Percentiles rank a stretch among this genome's conserved stretches.
Conservation (phyloP, 2,888 invertebrate genomes). For the Beris chalybata region DNA sequence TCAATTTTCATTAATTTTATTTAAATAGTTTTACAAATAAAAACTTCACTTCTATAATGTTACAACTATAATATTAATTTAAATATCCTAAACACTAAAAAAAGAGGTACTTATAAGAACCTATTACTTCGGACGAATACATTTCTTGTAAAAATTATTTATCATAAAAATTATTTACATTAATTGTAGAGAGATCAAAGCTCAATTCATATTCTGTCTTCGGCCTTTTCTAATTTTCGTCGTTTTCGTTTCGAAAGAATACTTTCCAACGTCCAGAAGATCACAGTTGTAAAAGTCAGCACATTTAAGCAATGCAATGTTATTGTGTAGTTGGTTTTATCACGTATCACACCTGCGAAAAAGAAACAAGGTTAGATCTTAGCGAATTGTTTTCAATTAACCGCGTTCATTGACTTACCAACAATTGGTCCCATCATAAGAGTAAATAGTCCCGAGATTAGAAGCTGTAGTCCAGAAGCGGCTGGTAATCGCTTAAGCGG, state of each 20-base stretch:
- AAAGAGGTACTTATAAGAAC: not conserved
- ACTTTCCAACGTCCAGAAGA: slow-evolving; percentile 65
- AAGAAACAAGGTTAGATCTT: not conserved
- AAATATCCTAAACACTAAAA: slow-evolving; percentile 2
- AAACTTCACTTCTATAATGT: not conserved
- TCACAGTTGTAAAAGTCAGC: slow-evolving; percentile 65
- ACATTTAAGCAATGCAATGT: slow-evolving; percentile 68
- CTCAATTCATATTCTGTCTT: not conserved
- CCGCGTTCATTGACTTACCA: slow-evolving; percentile 57
- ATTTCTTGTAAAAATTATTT: too few species aligned
- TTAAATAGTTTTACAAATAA: not conserved
- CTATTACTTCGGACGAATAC: too few species aligned
- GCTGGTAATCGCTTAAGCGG: slow-evolving; percentile 70
- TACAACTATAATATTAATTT: not conserved
- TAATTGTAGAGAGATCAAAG: not conserved
- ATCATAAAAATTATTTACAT: not conserved
- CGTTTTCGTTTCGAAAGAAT: slow-evolving; percentile 3
- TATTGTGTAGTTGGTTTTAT: slow-evolving; percentile 63
- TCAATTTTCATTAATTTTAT: too few species aligned
- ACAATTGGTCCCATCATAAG: slow-evolving; percentile 67
- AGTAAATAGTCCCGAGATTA: slow-evolving; percentile 67
- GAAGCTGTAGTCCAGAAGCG: slow-evolving; percentile 69
- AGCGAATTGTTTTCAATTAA: not conserved
- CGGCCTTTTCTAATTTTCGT: slow-evolving; percentile 6
- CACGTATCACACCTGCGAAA: slow-evolving; percentile 65